These are phyloP conservation scores for Micropoecilia bifurca DNA, from an alignment of 2,797 vertebrate species.

Conservation along the genomic window DNA sequence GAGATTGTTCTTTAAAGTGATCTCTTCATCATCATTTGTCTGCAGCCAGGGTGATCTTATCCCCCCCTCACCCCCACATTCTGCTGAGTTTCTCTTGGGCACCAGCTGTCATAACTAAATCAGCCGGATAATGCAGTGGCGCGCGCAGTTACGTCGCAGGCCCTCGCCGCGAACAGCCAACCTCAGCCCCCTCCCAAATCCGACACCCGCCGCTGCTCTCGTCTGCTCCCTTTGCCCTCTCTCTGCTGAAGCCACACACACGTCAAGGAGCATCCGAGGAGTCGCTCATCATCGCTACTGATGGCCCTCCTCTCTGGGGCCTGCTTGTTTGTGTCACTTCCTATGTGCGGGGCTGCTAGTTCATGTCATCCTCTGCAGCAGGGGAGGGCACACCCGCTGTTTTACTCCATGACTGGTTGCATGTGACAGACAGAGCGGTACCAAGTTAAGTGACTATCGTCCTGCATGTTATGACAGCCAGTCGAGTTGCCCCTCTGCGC, in stretches of 20 bases:
- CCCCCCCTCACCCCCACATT: slow-evolving; percentile 73
- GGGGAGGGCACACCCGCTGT: slow-evolving; percentile 71
- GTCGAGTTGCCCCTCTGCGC: slow-evolving; percentile 58
- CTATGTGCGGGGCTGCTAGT: slow-evolving; percentile 84
- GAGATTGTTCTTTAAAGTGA: slow-evolving; percentile 99
- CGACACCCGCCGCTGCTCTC: slow-evolving; percentile 62
- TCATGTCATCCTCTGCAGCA: slow-evolving; percentile 73
- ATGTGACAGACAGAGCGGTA: slow-evolving; percentile 55
- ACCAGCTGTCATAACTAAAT: slow-evolving; percentile 99
- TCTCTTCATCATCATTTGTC: slow-evolving; percentile 99
- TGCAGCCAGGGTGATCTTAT: slow-evolving; percentile 86
- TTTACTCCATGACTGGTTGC: slow-evolving; percentile 77
- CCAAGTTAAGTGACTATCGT: slow-evolving; percentile 48
- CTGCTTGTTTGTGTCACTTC: slow-evolving; percentile 89
- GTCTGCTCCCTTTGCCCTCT: slow-evolving; percentile 58
- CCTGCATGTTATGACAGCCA: slow-evolving; percentile 72
- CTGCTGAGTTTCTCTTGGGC: slow-evolving; percentile 85
- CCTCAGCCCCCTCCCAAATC: slow-evolving; percentile 10
- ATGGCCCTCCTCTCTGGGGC: slow-evolving; percentile 86
- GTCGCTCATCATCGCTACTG: slow-evolving; percentile 88
- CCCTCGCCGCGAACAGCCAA: slow-evolving; percentile 46
- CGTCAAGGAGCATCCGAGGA: slow-evolving; percentile 87
- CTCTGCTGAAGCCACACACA: slow-evolving; percentile 74
- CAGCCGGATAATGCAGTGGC: slow-evolving; percentile 90
- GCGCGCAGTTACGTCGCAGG: slow-evolving; percentile 63